These are phyloP conservation scores for Aplocera efformata DNA, from an alignment of 2,888 invertebrate species.

Conservation along the genomic window DNA sequence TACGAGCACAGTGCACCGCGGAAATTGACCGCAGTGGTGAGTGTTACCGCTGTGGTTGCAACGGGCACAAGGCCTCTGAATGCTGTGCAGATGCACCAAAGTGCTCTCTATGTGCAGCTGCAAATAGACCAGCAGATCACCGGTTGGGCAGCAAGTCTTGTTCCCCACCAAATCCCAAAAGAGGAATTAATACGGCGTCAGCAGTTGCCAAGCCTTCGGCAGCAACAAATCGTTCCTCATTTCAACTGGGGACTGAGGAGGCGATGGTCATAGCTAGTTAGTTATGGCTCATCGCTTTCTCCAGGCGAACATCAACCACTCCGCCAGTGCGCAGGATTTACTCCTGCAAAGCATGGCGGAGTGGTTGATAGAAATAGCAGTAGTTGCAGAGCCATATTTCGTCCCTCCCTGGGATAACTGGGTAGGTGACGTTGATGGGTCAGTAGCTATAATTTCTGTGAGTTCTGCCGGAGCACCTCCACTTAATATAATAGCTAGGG, in stretches of 20 bases:
- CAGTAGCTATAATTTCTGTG: background rate
- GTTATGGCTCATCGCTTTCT: background rate
- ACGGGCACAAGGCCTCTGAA: background rate
- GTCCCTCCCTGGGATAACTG: background rate
- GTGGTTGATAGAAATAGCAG: slow-evolving; percentile 3
- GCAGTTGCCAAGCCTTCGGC: background rate
- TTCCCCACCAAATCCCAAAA: background rate
- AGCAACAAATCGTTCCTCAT: background rate
- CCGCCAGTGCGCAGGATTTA: slow-evolving; percentile 5
- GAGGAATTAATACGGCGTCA: background rate
- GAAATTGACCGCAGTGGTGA: slow-evolving; percentile 1
- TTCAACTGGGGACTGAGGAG: background rate
- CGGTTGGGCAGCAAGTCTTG: background rate
- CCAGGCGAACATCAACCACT: slow-evolving; percentile 7
- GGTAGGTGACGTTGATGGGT: background rate
- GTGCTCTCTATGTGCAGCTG: slow-evolving; percentile 1
- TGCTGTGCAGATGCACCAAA: background rate
- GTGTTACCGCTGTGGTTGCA: slow-evolving; percentile 1
- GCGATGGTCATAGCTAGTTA: background rate
- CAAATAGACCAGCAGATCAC: background rate
- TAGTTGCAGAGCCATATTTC: slow-evolving; percentile 1
- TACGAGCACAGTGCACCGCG: background rate
- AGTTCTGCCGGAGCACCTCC: background rate
- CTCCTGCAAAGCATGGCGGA: slow-evolving; percentile 3
- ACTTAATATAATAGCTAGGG: background rate